A percentile compares a stretch with the other conserved stretches of the same genome.
Evolutionary conservation across 92 coral and sea anemone species (phyloP).

Genomic region (Porites cylindrica): DNA sequence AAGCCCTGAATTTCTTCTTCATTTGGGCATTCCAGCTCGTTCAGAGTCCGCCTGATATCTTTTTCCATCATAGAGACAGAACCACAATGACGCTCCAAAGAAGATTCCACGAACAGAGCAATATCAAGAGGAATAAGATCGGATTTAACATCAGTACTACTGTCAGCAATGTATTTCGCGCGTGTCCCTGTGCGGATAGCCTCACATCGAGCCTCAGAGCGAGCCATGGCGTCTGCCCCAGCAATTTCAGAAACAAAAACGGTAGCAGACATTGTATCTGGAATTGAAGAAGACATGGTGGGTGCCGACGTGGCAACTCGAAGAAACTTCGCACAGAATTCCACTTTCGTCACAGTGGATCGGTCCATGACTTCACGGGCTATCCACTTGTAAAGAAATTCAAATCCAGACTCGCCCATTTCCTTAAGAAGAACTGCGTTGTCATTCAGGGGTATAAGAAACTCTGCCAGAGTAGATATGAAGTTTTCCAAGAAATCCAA

Average conservation of each 20-base stretch:
- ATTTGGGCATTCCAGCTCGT: slow-evolving; percentile 25
- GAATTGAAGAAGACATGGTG: slow-evolving; percentile 23
- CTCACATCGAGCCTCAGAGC: too few species aligned
- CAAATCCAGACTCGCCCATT: slow-evolving; percentile 31
- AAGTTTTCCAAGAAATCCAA: slow-evolving; percentile 17
- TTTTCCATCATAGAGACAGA: slow-evolving; percentile 17
- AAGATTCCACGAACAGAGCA: too few species aligned
- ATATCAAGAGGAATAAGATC: too few species aligned
- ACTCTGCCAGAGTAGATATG: slow-evolving; percentile 19
- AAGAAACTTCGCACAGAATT: slow-evolving; percentile 40
- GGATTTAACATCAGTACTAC: too few species aligned
- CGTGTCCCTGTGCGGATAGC: too few species aligned
- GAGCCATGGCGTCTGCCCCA: too few species aligned
- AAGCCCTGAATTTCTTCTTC: too few species aligned
- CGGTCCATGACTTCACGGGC: background rate
- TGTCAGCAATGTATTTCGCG: too few species aligned
- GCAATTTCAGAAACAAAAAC: too few species aligned
- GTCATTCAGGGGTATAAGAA: slow-evolving; percentile 38
- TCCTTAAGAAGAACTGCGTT: slow-evolving; percentile 21
- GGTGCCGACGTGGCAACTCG: slow-evolving; percentile 15
- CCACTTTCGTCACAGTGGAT: slow-evolving; percentile 31
- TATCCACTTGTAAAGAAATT: background rate
- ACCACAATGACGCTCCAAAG: slow-evolving; percentile 29
- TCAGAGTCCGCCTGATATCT: slow-evolving; percentile 19
- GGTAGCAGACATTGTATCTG: too few species aligned